These are phyloP conservation scores for Troides helena DNA, from an alignment of 2,888 invertebrate species.

Conservation along the genomic window DNA sequence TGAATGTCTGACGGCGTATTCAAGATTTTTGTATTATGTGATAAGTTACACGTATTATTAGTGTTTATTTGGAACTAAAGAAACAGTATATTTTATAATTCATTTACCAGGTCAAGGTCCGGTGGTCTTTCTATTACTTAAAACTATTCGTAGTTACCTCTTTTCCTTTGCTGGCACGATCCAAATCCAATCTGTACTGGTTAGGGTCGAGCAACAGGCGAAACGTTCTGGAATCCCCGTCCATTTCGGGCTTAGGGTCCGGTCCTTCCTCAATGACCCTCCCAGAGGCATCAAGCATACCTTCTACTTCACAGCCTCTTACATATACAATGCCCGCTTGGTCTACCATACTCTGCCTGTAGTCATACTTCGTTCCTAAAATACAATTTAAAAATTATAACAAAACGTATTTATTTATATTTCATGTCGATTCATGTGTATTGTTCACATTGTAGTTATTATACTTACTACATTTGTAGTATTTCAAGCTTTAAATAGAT, in stretches of 20 bases:
- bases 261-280: slow-evolving; percentile 98
- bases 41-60: too few relatives aligned
- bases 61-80: too few relatives aligned
- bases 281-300: slow-evolving; percentile 97
- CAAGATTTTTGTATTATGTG: too few relatives aligned
- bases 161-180: slow-evolving; percentile 87
- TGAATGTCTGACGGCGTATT: too few relatives aligned
- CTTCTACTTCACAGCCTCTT: slow-evolving; percentile 98
- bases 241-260: slow-evolving; percentile 91
- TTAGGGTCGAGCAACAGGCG: slow-evolving; percentile 97
- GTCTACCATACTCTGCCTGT: slow-evolving; percentile 91
- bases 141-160: slow-evolving; percentile 76
- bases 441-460: too few relatives aligned
- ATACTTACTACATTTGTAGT: too few relatives aligned
- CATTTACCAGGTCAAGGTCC: too few relatives aligned
- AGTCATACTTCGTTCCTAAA: slow-evolving; percentile 88
- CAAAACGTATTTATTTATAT: background rate
- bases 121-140: too few relatives aligned
- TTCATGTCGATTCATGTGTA: too few relatives aligned
- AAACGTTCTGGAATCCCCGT: slow-evolving; percentile 94
- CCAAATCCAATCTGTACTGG: slow-evolving; percentile 97
- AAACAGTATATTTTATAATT: too few relatives aligned
- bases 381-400: background rate
- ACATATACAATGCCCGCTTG: slow-evolving; percentile 96
- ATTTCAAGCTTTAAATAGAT: too few relatives aligned